Percentiles rank a stretch among this genome's conserved stretches.
These are phyloP conservation scores for Drosophila antonietae DNA, from an alignment of 2,888 invertebrate species.

Conservation along the genomic window DNA sequence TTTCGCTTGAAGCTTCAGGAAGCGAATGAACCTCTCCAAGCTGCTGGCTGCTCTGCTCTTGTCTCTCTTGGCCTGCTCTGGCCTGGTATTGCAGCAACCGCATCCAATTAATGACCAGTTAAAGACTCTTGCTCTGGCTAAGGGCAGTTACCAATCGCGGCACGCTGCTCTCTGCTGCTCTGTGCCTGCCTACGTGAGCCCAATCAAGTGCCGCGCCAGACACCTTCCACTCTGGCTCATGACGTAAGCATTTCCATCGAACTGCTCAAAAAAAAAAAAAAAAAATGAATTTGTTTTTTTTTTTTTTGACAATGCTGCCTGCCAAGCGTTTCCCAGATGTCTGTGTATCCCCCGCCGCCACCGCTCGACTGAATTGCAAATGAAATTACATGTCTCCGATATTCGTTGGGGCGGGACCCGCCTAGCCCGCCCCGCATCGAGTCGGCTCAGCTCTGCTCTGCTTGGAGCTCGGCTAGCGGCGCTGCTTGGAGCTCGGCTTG, in stretches of 20 bases:
- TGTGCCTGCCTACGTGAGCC: conserved; percentile 62
- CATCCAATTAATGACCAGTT: conserved; percentile 58
- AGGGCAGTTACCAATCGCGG: conserved; percentile 39
- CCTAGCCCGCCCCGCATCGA: background rate
- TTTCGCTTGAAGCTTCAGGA: conserved; percentile 46
- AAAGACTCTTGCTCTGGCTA: conserved; percentile 49
- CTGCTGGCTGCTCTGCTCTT: conserved; percentile 11
- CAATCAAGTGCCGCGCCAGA: conserved; percentile 50
- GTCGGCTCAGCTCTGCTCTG: background rate
- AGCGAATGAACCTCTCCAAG: conserved; percentile 37
- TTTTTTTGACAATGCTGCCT: conserved; percentile 55
- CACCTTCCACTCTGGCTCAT: conserved; percentile 32
- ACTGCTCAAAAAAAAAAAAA: conserved; percentile 30
- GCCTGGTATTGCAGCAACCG: conserved; percentile 34
- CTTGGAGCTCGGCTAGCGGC: background rate
- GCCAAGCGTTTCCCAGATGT: conserved; percentile 42
- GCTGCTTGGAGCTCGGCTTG: conserved; percentile 21
- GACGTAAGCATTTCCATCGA: conserved; percentile 53
- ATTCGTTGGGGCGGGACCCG: conserved; percentile 15
- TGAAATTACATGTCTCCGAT: conserved; percentile 65
- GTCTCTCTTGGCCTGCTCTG: conserved; percentile 7
- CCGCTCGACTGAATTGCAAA: conserved; percentile 43
- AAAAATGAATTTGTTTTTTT: conserved; percentile 16
- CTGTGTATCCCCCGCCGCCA: conserved; percentile 17
- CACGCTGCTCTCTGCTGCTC: conserved; percentile 2